Evolutionary conservation across 2,797 vertebrate genomes (phyloP).

Genomic region (Aphelocoma californica): DNA sequence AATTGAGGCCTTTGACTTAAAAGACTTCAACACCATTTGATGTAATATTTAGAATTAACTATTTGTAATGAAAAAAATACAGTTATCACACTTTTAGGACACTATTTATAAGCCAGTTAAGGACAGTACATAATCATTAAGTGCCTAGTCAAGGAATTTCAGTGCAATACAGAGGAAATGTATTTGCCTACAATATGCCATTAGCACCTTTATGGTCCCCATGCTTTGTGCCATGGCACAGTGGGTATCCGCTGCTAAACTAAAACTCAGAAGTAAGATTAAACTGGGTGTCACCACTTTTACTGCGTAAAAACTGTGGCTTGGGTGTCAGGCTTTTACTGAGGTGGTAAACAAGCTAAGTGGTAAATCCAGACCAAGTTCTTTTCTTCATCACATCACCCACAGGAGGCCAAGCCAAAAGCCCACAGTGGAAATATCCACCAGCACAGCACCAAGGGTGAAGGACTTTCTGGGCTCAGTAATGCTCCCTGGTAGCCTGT

Average conservation of each 20-base stretch:
- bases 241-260: background rate
- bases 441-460: background rate
- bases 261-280: background rate
- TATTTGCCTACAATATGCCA: background rate
- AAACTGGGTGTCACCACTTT: background rate
- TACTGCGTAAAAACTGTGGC: background rate
- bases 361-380: background rate
- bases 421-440: fast-evolving
- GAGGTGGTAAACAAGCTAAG: background rate
- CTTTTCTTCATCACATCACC: background rate
- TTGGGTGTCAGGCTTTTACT: background rate
- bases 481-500: background rate
- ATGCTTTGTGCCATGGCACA: background rate
- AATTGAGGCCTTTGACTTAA: background rate
- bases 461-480: background rate
- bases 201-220: background rate
- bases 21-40: background rate
- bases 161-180: background rate
- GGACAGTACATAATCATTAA: background rate
- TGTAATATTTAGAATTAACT: background rate
- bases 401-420: background rate
- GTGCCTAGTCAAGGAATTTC: background rate
- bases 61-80: background rate
- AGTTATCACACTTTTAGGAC: background rate
- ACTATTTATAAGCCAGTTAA: background rate